These are phyloP conservation scores for Anolis sagrei DNA, from an alignment of 2,113 vertebrate genomes.

Conservation along the genomic window DNA sequence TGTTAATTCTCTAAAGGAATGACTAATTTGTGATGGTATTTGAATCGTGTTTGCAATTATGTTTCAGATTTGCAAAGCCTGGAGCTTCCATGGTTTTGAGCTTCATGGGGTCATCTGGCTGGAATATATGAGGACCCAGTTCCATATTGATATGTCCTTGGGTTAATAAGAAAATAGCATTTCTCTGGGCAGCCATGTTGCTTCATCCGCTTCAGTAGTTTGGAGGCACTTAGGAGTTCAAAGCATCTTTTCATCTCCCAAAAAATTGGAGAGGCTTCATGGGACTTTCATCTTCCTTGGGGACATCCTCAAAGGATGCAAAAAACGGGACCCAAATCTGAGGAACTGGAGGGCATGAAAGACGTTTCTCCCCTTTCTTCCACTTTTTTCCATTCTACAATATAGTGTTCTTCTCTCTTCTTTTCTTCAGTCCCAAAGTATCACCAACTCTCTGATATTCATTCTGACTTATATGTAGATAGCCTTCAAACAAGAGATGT, in stretches of 20 bases:
- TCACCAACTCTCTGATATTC: not conserved
- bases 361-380: no score
- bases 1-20: not conserved
- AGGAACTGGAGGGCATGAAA: slow-evolving; percentile 11
- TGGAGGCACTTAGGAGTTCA: not conserved
- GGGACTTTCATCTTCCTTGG: not conserved
- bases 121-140: not conserved
- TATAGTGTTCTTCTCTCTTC: not conserved
- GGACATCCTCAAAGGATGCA: not conserved
- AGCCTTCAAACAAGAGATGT: not conserved
- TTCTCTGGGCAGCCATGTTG: not conserved
- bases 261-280: not conserved
- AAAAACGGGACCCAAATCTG: not conserved
- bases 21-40: no score
- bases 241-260: slow-evolving; percentile 6
- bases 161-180: not conserved
- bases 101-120: not conserved
- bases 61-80: not conserved
- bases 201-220: not conserved
- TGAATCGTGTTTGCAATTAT: not conserved
- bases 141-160: not conserved
- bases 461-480: not conserved
- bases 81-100: not conserved
- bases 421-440: not conserved
- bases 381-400: not conserved